phyloP scores from a whole-genome alignment of 2,113 vertebrate genomes.

The Caracal caracal region DNA sequence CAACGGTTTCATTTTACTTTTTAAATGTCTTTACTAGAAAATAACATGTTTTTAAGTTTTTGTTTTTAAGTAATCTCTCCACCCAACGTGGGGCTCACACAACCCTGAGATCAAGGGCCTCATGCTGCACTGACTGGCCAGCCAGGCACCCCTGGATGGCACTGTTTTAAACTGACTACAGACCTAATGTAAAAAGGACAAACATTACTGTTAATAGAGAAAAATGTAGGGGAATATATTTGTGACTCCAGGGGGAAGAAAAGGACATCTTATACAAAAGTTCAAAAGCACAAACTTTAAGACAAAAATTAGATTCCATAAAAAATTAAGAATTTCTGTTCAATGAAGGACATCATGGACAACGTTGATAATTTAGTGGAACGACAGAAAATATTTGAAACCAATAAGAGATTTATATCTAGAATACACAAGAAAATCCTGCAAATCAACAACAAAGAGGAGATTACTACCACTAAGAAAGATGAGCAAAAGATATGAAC shows the following conservation, averaged over 20 bases:
- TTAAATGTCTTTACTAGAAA: constrained; percentile 19
- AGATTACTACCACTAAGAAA: background rate
- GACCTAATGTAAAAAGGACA: background rate
- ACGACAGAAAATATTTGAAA: constrained; percentile 17
- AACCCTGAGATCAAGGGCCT: background rate
- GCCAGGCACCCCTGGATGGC: background rate
- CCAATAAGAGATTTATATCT: background rate
- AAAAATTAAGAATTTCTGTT: background rate
- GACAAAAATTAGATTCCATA: background rate
- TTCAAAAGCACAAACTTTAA: constrained; percentile 26
- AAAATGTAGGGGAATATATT: background rate
- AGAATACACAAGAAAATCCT: background rate
- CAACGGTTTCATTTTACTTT: constrained; percentile 1
- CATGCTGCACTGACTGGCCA: background rate
- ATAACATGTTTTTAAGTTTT: background rate
- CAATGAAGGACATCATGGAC: background rate
- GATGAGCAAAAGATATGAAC: background rate
- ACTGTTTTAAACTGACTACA: background rate
- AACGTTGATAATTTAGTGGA: background rate
- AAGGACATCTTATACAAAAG: background rate
- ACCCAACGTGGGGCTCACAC: background rate
- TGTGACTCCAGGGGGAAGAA: background rate
- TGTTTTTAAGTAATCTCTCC: background rate
- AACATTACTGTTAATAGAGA: background rate
- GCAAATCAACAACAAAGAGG: constrained; percentile 9